Base-by-base conservation (phyloP, 2,113 vertebrate species). In the Prolemur simus region DNA sequence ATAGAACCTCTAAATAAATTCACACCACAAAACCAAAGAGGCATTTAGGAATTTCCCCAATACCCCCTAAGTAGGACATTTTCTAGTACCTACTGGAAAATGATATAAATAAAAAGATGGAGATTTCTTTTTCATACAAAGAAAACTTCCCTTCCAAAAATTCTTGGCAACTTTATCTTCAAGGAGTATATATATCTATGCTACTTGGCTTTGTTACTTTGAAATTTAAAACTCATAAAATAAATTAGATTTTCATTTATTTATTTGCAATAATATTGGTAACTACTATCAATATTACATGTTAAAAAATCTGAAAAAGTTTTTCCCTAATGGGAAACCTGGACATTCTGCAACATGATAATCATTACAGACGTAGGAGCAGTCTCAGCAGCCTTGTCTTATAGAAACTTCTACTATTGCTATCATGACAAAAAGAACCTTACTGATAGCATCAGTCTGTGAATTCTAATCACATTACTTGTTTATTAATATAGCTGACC, bases 41-140 rank as follows among this genome's bases (percentile, higher is more conserved):
- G 5, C 42, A 58, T 60, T 96, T 81, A 82, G 76, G 25, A 84
- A 91, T 96, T 95, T 97, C 23, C 47, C 58, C 54, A 78, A 87
- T 89, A 77, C 8, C 32, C 32, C 27, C 34, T 76, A 32, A 87
- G 13, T 71, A 87, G 73, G 63, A 73, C 3, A 3, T 69, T 58
- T 82, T 74, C 34, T 69, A 39, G 45, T 78, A 87, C 87, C 97
- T 97, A 66, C 66, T 82, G 92, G 68, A 94, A 97, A 87, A 77
- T 45, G 71, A 84, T 81, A 71, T 21, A 92, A 49, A 63, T 94
- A 93, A 89, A 27, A 96, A 92, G 20, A 66, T 56, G 11, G 21
- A 66, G 17, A 6, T 32, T 45, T 83, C 69, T 47, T 84, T 94
- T 94, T 78, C 25, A 94, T 73, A 54, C 8, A 80, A 58, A 49